These are phyloP conservation scores for Perodicticus potto DNA, from an alignment of 2,797 vertebrate genomes.

Conservation along the genomic window DNA sequence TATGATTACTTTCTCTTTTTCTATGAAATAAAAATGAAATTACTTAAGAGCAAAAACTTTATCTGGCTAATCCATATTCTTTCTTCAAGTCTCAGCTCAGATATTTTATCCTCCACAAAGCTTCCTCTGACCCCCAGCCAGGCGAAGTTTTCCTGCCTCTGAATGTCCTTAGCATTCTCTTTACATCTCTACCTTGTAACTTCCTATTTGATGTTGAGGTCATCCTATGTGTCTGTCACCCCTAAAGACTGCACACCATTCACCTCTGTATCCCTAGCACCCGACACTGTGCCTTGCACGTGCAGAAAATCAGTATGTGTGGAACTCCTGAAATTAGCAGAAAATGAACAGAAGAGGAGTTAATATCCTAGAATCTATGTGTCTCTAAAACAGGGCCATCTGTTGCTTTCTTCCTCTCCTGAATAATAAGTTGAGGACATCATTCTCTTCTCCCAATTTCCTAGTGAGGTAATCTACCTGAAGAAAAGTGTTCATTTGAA, in stretches of 20 bases:
- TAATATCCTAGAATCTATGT: neutral
- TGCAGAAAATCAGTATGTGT: neutral
- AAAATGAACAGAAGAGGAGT: neutral
- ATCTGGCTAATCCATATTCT: neutral
- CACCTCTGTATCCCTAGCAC: neutral
- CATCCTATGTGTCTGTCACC: neutral
- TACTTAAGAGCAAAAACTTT: neutral
- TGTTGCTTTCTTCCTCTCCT: neutral
- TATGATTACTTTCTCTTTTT: neutral
- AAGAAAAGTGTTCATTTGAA: slow-evolving; percentile 28
- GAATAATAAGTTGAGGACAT: neutral
- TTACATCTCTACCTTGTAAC: neutral
- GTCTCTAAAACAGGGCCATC: neutral
- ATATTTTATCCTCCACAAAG: neutral
- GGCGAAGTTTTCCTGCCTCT: neutral
- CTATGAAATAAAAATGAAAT: slow-evolving; percentile 38
- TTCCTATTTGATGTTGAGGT: neutral
- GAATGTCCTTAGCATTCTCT: neutral
- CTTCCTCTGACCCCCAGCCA: neutral
- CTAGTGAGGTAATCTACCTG: neutral
- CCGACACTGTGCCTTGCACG: neutral
- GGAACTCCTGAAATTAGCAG: neutral
- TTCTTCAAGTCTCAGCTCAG: neutral
- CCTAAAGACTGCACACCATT: neutral
- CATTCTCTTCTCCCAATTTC: neutral